phyloP scores from a whole-genome alignment of 1,140 invertebrate species.

The Apis cerana region DNA sequence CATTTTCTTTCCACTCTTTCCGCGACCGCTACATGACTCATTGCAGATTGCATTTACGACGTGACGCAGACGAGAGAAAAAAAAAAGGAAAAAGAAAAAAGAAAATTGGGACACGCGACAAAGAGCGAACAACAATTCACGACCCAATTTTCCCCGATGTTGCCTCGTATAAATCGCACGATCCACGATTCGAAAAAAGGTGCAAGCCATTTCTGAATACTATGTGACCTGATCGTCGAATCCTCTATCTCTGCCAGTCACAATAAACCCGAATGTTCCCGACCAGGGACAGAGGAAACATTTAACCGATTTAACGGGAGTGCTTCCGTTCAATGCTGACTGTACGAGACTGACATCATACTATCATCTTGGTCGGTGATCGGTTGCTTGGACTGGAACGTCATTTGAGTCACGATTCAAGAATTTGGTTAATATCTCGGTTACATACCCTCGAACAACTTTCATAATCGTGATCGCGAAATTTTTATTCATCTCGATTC shows the following conservation, averaged over 20 bases:
- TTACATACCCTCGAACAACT: too few species aligned
- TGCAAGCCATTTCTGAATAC: constrained; percentile 22
- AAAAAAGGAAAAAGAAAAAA: too few species aligned
- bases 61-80: constrained; percentile 22
- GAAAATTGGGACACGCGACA: constrained; percentile 51
- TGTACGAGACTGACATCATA: constrained; percentile 34
- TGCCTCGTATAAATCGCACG: background rate
- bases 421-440: constrained; percentile 14
- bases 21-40: constrained; percentile 50
- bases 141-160: constrained; percentile 39
- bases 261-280: constrained; percentile 19
- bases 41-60: constrained; percentile 17
- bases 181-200: constrained; percentile 8
- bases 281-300: constrained; percentile 38
- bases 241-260: constrained; percentile 35
- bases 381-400: background rate
- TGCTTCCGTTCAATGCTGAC: constrained; percentile 27
- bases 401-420: background rate
- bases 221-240: background rate
- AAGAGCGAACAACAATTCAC: constrained; percentile 48
- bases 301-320: constrained; percentile 51
- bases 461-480: background rate
- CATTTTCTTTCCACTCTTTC: background rate
- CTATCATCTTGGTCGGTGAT: constrained; percentile 42
- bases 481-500: background rate